Base-by-base conservation (phyloP, 1,140 invertebrate species). In the Drosophila rhopaloa region DNA sequence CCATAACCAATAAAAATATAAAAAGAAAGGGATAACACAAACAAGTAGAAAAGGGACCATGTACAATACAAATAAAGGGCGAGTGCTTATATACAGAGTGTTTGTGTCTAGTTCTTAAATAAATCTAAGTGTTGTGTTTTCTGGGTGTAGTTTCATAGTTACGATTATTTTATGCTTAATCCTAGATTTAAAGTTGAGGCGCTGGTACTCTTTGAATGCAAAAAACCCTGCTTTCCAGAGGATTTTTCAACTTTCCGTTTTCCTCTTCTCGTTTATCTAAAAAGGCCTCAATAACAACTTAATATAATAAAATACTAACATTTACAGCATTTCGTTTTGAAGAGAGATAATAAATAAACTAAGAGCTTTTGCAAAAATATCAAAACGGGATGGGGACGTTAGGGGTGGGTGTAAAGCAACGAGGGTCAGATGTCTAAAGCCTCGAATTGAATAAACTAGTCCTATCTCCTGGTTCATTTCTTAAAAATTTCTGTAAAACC, bases 261-360 rank as follows among this genome's bases (percentile, higher is more conserved):
- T 47, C 40, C 43, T 68, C 32, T 57, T 38, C 35, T 70, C 55
- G 62, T 40, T 73, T 67, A 73, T 63, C 71, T 79, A 78, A 74
- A 81, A 76, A 84, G 80, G 80, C 84, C 84, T 84, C 84, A 84
- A 84, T 80, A 88, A 88, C 84, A 88, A 89, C 81, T 83, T 88
- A 83, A 73, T 61, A 59, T 63, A 58, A 67, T 88, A 84, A 80
- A 86, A 86, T 86, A 84, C 84, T 88, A 88, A 88, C 84, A 89
- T 84, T 89, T 80, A 83, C 79, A 81, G 74, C 63, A 13, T 59
- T 70, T 54, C 32, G 47, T 75, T 50, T 74, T 65, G 43, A 50
- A 59, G 41, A 76, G 50, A 66, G 58, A 76, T 61, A 59, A 71
- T 75, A 70, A 76, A 77, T 65, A 66, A 62, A 62, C 32, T 65